Base-by-base conservation (phyloP, 1,140 invertebrate species). In the Hestina assimilis region DNA sequence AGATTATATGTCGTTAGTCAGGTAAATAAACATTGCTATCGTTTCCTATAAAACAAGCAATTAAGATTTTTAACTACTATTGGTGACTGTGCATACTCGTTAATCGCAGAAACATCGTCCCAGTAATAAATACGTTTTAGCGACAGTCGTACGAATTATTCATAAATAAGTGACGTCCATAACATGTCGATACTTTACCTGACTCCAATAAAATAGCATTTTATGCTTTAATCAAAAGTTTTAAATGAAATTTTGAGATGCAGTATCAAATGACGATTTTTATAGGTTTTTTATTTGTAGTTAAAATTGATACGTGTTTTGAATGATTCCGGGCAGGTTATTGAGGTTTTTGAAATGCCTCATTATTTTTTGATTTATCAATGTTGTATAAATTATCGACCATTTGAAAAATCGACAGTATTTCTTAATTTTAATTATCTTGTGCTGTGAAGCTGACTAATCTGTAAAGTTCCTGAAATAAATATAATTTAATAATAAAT, bases 91-190 rank as follows among this genome's bases (percentile, higher is more conserved):
- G 66, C 59, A 63, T 66, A 51, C 50, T 59, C 59, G 69, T 77
- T 77, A 76, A 75, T 78, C 46, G 75, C 68, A 51, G 17, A 51
- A 45, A 60, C 31, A 67, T 72, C 72, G 73, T 70, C 67, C 58
- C 66, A 64, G 45, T 53, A 56, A 69, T 73, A 71, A 68, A 66
- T 58, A 51, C 38, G 52, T 52, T 51, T 54, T 59, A 45, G 56
- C 48, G 47, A 52, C 47, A 59, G 35, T 23, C 47, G 42, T 29
- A 43, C 26, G 35, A 60, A 50, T 53, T 21, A 56, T 31, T 21
- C n/a, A n/a, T n/a, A n/a, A n/a, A n/a, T 15, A 46, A 23, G 33
- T 19, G 15, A 24, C 45, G 17, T 41, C 43, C 9, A 45, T 50
- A 35, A 33, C 12, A 50, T 43, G 19, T 38, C 50, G 50, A 52